A percentile compares a stretch with the other conserved stretches of the same genome.
Conservation (phyloP, 2,888 invertebrate genomes). For the Aphidoletes aphidimyza region DNA sequence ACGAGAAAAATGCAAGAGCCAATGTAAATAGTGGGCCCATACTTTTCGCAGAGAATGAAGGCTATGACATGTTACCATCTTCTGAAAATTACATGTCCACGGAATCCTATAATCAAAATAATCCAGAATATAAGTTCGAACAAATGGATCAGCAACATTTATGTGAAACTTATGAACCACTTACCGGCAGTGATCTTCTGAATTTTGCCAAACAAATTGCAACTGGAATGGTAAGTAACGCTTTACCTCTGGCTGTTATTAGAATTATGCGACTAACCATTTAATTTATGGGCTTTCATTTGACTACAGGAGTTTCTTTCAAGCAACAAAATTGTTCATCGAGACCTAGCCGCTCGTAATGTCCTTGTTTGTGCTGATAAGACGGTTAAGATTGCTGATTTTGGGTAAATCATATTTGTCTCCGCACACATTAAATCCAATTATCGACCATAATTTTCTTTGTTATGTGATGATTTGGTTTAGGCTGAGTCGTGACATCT, state of each 20-base stretch:
- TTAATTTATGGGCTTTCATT: not conserved
- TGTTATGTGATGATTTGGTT: too few species aligned
- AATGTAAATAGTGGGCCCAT: too few species aligned
- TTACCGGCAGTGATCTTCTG: constrained; percentile 69
- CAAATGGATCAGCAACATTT: not conserved
- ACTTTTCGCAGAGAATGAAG: too few species aligned
- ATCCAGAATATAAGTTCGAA: too few species aligned
- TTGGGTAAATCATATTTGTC: constrained; percentile 76
- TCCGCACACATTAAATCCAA: too few species aligned
- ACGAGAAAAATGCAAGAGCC: too few species aligned
- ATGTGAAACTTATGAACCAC: not conserved
- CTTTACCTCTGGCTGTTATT: too few species aligned
- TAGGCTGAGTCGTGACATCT: constrained; percentile 83
- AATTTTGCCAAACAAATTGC: constrained; percentile 86
- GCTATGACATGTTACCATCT: too few species aligned
- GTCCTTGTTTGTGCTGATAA: constrained; percentile 81
- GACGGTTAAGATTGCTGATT: constrained; percentile 88
- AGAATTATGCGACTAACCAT: too few species aligned
- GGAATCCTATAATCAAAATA: too few species aligned
- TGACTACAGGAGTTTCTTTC: constrained; percentile 78
- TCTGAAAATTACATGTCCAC: too few species aligned
- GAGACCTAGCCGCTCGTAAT: constrained; percentile 89
- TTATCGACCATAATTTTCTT: too few species aligned
- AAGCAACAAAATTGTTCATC: constrained; percentile 82
- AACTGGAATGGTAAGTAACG: constrained; percentile 81